A percentile compares a stretch with the other conserved stretches of the same genome.
phyloP scores from a whole-genome alignment of 2,797 vertebrate species.

The Megaceryle alcyon region DNA sequence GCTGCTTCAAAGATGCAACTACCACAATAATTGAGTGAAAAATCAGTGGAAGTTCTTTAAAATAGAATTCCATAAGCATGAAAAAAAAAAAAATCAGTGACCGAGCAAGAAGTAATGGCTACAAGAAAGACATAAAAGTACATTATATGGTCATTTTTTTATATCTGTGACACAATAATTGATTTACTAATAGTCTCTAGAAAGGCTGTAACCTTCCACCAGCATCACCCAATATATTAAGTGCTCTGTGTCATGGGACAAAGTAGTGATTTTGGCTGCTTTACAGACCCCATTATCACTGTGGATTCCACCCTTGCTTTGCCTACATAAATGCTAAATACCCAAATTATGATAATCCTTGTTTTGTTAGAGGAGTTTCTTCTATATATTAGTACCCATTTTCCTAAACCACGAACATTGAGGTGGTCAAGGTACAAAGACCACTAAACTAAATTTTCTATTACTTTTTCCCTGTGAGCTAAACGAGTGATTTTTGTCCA shows the following conservation, averaged over 20 bases:
- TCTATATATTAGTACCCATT: background rate
- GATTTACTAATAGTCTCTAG: background rate
- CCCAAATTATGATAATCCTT: background rate
- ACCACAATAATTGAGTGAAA: background rate
- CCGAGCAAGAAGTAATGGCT: background rate
- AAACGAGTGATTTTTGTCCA: background rate
- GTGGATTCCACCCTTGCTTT: background rate
- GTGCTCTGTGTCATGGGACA: background rate
- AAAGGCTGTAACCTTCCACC: background rate
- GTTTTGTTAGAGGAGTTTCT: background rate
- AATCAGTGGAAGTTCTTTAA: background rate
- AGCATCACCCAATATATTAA: background rate
- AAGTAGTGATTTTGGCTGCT: background rate
- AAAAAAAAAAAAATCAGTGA: background rate
- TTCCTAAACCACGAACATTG: background rate
- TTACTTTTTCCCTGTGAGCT: background rate
- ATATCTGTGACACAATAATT: background rate
- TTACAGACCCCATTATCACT: background rate
- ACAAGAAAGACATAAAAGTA: background rate
- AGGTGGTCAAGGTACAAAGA: background rate
- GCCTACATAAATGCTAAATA: background rate
- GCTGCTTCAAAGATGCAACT: background rate
- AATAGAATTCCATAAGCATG: constrained; percentile 5
- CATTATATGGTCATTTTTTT: background rate
- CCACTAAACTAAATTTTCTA: background rate